These are phyloP conservation scores for Cynopterus brachyotis DNA, from an alignment of 2,113 vertebrate genomes.

Conservation along the genomic window DNA sequence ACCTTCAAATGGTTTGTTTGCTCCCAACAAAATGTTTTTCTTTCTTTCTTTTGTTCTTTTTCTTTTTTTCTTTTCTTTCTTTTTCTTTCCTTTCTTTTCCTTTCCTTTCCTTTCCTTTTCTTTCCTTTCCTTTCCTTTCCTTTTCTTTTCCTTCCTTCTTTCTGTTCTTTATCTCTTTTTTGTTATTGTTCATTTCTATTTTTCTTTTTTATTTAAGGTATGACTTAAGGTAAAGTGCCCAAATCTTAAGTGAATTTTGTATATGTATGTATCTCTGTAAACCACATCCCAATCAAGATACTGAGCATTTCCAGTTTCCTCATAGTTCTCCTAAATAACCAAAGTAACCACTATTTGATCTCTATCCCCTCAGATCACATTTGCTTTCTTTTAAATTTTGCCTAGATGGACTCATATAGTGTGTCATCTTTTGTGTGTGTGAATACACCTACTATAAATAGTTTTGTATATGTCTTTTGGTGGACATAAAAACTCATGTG, in stretches of 20 bases:
- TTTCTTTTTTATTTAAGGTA: background rate
- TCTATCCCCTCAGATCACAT: background rate
- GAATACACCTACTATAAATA: background rate
- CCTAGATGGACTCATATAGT: background rate
- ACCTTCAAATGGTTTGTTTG: background rate
- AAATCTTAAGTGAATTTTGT: background rate
- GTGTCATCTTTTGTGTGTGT: fast-evolving
- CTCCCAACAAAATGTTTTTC: background rate
- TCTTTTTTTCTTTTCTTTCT: background rate
- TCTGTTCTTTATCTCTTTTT: background rate
- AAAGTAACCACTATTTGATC: background rate
- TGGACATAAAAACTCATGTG: background rate
- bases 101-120: background rate
- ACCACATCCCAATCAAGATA: background rate
- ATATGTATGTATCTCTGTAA: background rate
- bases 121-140: background rate
- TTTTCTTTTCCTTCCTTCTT: background rate
- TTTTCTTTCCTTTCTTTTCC: background rate
- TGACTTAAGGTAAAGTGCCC: background rate
- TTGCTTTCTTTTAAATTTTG: background rate
- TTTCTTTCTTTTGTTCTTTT: background rate
- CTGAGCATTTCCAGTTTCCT: background rate
- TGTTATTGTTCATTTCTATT: background rate
- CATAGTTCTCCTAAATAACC: background rate
- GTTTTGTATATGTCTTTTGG: background rate